Evolutionary conservation across 2,888 invertebrate genomes (phyloP), one percentile per base, ranked within the genome.

Genomic region (Ommatoiulus sabulosus): DNA sequence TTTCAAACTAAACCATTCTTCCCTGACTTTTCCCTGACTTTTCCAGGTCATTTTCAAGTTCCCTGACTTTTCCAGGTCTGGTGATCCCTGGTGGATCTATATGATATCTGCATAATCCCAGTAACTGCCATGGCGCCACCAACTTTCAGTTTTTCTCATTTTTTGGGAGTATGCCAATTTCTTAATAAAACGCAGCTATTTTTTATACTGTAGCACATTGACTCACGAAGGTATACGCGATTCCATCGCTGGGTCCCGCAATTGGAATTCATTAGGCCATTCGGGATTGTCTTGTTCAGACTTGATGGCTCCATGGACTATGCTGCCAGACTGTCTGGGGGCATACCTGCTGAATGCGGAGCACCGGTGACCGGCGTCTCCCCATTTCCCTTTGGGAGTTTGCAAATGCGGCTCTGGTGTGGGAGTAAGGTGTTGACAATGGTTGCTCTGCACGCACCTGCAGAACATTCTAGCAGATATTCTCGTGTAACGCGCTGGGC

Each of bases 251-350:
- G 63, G n/a, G 15, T 20, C n/a, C 20, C 2, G 20, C 20, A 63
- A 63, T 63, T 63, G 63, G 20, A 63, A 63, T n/a, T 3, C 17
- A 3, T 20, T 20, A n/a, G 63, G 63, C 63, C 52, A 15, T 63
- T 20, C 52, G 52, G 52, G 52, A 52, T 12, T 52, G 52, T 52
- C 52, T 52, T 52, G 52, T 63, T 15, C 63, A 63, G 63, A 63
- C 63, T 63, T 63, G 5, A 20, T 20, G 63, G 63, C 63, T 63
- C 63, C 63, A 20, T 35, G 35, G 1, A 35, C 63, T 8, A 15
- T 6, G 63, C n/a, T 63, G 63, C 63, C 63, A 63, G 63, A 63
- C 63, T 63, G 63, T 63, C 63, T 63, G 63, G 63, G 63, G 63
- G 20, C 20, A 63, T 63, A 20, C 63, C 63, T 63, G n/a, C 4